A percentile compares a stretch with the other conserved stretches of the same genome.
phyloP scores from a whole-genome alignment of 2,797 vertebrate species.

The Pipistrellus pipistrellus region DNA sequence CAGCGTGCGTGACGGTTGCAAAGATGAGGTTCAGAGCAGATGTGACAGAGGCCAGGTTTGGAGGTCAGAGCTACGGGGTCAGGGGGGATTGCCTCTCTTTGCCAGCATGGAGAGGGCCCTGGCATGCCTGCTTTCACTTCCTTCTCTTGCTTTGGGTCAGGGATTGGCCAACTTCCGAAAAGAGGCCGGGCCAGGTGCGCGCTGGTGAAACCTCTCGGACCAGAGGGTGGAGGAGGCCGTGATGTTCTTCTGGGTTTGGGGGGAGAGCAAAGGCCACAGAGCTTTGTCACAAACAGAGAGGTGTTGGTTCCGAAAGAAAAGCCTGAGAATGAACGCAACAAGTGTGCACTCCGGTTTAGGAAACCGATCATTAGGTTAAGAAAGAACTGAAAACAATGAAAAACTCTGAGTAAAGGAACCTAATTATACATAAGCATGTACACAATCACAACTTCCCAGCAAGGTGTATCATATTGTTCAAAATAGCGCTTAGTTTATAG shows the following conservation, averaged over 20 bases:
- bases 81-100: neutral
- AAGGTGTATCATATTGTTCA: neutral
- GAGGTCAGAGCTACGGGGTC: neutral
- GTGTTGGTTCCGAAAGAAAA: neutral
- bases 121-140: neutral
- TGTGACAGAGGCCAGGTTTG: neutral
- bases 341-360: too few species aligned
- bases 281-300: neutral
- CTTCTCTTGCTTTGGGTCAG: neutral
- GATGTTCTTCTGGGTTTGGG: neutral
- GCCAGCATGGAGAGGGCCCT: too few species aligned
- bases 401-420: accelerated
- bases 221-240: neutral
- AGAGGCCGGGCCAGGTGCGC: neutral
- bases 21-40: neutral
- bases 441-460: neutral
- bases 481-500: neutral
- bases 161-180: neutral
- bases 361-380: neutral
- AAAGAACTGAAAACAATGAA: neutral
- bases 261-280: neutral
- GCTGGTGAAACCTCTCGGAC: neutral
- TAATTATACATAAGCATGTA: accelerated
- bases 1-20: neutral
- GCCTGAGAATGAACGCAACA: neutral